Evolutionary conservation across 2,797 vertebrate genomes (phyloP), one percentile per base, ranked within the genome.

Genomic region (Esox masquinongy): DNA sequence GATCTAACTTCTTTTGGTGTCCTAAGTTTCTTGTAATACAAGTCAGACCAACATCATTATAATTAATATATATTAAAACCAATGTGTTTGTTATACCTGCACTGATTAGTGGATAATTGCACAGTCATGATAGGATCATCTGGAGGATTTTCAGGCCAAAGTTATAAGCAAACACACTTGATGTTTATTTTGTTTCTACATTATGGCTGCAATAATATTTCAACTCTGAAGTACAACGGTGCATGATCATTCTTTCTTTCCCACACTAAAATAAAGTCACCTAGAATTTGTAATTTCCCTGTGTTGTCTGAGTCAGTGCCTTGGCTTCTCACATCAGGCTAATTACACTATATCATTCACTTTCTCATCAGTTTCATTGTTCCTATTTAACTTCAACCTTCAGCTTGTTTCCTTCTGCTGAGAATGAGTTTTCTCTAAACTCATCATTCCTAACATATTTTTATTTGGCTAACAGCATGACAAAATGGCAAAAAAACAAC

Each of bases 361-460:
- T 43, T 56, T 22, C 1, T 59, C 24, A 56, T 59, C 43, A 1
- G 43, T 50, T 61, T 77, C 5, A 17, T n/a, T 67, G 19, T 14
- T 53, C 53, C 56, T 34, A 36, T 70, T 7, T 61, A 63, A 12
- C 11, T 11, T 64, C 24, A 49, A 31, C n/a, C 53, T 15, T 6
- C 50, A 36, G 31, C n/a, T 68, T 36, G 11, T 31, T 50, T 26
- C 5, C 63, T 36, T 26, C 61, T 63, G 12, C 59, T 74, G 72
- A 56, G 31, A 82, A 74, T 79, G 34, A 73, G 24, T 70, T 70
- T 70, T 16, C 39, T 75, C 39, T 74, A 74, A 53, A 77, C 34
- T 51, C 5, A 39, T 69, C 64, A 63, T 83, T 79, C 59, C 49
- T 81, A 50, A 63, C 64, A 73, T 75, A 68, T 64, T 78, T 83